phyloP scores from a whole-genome alignment of 23 tunicate genomes.

The Ciona savignyi region DNA sequence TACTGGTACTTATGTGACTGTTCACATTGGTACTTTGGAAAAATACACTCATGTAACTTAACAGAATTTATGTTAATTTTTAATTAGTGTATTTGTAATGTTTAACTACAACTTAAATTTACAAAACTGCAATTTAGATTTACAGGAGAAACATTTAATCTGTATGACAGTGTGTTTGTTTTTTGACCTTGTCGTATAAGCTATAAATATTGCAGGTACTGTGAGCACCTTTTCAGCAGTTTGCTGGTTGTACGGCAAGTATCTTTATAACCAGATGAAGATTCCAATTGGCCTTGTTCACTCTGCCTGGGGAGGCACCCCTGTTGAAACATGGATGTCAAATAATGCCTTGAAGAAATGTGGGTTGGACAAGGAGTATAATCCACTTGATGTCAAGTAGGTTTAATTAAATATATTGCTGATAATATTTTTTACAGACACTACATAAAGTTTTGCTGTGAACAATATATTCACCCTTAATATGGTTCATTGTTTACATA shows the following conservation, averaged over 20 bases:
- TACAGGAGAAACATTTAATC: neutral
- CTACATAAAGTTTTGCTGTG: too few species aligned
- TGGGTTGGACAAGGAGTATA: conserved; percentile 11
- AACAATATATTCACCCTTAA: too few species aligned
- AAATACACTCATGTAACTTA: too few species aligned
- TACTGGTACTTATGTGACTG: too few species aligned
- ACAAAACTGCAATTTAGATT: neutral
- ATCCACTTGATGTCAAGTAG: neutral
- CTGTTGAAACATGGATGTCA: conserved; percentile 70
- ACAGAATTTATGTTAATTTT: too few species aligned
- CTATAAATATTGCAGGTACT: neutral
- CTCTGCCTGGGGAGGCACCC: conserved; percentile 78
- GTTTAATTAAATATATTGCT: too few species aligned
- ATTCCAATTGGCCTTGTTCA: conserved; percentile 74
- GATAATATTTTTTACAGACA: too few species aligned
- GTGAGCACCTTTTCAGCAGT: conserved; percentile 55
- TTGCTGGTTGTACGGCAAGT: conserved; percentile 74
- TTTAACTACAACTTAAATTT: neutral
- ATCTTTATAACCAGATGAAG: conserved; percentile 46
- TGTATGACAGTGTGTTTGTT: neutral
- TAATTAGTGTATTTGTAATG: neutral
- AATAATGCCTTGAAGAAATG: conserved; percentile 34
- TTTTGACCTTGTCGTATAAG: neutral
- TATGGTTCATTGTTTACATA: too few species aligned
- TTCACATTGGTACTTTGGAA: too few species aligned